Evolutionary conservation across 1,140 invertebrate genomes (phyloP).

Genomic region (Battus philenor): DNA sequence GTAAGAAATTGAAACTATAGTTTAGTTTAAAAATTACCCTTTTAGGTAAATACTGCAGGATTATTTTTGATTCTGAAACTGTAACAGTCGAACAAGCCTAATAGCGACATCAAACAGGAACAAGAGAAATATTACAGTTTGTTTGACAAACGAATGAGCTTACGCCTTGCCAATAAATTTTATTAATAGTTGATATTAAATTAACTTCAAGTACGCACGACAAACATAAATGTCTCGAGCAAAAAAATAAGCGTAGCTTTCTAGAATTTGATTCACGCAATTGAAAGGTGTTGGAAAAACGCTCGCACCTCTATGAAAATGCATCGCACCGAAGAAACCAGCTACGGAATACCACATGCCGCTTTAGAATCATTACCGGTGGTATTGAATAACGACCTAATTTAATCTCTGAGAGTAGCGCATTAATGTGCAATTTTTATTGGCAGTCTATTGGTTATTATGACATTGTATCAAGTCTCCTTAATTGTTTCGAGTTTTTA

Average conservation of each 20-base stretch:
- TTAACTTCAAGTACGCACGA: slow-evolving; percentile 9
- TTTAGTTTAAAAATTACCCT: too few relatives aligned
- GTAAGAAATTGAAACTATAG: too few relatives aligned
- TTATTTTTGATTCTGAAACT: too few relatives aligned
- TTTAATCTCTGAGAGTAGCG: slow-evolving; percentile 51
- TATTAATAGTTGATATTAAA: slow-evolving; percentile 12
- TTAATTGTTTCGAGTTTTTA: slow-evolving; percentile 74
- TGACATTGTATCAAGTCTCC: slow-evolving; percentile 44
- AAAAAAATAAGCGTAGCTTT: slow-evolving; percentile 63
- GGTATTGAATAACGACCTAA: slow-evolving; percentile 42
- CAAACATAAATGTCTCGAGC: slow-evolving; percentile 31
- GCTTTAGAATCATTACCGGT: slow-evolving; percentile 49
- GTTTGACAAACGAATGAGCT: too few relatives aligned
- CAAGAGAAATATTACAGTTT: too few relatives aligned
- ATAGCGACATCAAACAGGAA: too few relatives aligned
- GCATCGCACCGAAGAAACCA: slow-evolving; percentile 61
- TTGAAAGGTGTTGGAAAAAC: slow-evolving; percentile 74
- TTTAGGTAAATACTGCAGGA: too few relatives aligned
- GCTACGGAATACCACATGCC: slow-evolving; percentile 59
- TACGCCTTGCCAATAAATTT: too few relatives aligned
- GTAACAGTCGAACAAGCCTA: too few relatives aligned
- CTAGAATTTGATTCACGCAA: slow-evolving; percentile 71
- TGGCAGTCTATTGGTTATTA: slow-evolving; percentile 45
- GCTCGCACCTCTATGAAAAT: slow-evolving; percentile 71
- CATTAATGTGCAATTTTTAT: slow-evolving; percentile 58